A percentile compares a stretch with the other conserved stretches of the same genome.
Conservation (phyloP, 53 echinoderm and acorn worm species). For the Holothuria scabra region DNA sequence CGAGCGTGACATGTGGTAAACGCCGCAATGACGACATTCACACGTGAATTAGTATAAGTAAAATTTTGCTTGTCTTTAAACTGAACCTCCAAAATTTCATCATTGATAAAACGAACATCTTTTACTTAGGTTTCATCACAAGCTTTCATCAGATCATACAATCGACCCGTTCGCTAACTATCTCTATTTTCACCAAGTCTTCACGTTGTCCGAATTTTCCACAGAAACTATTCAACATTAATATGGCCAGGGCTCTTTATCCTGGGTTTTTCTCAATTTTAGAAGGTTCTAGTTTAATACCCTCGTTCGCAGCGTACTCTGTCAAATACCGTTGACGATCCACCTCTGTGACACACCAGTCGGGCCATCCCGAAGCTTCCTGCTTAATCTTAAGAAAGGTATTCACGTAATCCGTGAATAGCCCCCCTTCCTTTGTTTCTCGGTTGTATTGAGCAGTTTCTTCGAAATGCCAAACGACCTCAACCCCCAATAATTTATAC, state of each 20-base stretch:
- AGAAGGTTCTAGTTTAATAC: conserved; percentile 49
- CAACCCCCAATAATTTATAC: conserved; percentile 41
- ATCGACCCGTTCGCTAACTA: neutral
- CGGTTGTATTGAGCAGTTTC: conserved; percentile 16
- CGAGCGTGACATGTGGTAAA: conserved; percentile 55
- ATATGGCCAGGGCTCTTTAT: conserved; percentile 63
- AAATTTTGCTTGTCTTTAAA: conserved; percentile 33
- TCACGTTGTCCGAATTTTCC: conserved; percentile 47
- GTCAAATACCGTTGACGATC: no score
- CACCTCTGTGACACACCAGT: no score
- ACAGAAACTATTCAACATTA: conserved; percentile 71
- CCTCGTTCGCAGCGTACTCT: conserved; percentile 55
- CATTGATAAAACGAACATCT: conserved; percentile 54
- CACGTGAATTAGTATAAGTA: neutral
- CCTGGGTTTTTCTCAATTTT: conserved; percentile 72
- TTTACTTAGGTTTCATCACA: conserved; percentile 45
- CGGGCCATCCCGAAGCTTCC: conserved; percentile 71
- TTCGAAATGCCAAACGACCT: conserved; percentile 73
- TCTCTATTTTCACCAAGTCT: conserved; percentile 17
- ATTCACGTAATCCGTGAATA: conserved; percentile 65
- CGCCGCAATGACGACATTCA: conserved; percentile 50
- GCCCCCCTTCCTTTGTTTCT: conserved; percentile 28
- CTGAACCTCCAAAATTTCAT: conserved; percentile 30
- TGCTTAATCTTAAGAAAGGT: conserved; percentile 74
- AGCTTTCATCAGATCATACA: conserved; percentile 6